Evolutionary conservation across 1,140 invertebrate genomes (phyloP).

Genomic region (Pseudomyrmex pallidus): DNA sequence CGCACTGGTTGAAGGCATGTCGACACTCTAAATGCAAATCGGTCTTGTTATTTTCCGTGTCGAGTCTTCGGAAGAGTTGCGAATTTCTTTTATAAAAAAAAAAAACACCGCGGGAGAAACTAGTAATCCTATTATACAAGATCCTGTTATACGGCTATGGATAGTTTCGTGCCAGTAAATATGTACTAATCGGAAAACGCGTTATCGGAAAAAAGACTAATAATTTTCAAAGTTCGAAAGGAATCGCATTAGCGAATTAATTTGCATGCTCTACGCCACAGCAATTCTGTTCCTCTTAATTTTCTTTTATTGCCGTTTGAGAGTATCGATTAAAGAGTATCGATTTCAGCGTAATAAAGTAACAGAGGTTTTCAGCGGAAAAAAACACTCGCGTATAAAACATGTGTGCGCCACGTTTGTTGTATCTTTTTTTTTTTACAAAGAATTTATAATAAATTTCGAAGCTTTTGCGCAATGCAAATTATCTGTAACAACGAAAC

Average conservation of each 20-base stretch:
- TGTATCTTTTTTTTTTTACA: too few species aligned
- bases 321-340: background rate
- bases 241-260: slow-evolving; percentile 10
- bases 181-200: background rate
- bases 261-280: background rate
- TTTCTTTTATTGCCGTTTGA: background rate
- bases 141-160: too few species aligned
- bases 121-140: slow-evolving; percentile 9
- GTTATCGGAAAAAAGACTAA: slow-evolving; percentile 6
- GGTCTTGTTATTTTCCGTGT: background rate
- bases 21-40: slow-evolving; percentile 46
- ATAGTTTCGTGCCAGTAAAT: background rate
- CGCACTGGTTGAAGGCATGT: background rate
- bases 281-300: background rate
- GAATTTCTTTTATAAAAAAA: slow-evolving; percentile 2
- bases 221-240: slow-evolving; percentile 10
- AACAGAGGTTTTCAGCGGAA: background rate
- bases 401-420: too few species aligned
- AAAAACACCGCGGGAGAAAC: background rate
- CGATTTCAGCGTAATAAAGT: background rate
- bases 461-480: too few species aligned
- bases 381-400: too few species aligned
- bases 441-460: too few species aligned
- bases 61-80: background rate
- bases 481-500: too few species aligned